Conservation (phyloP, 2,888 invertebrate genomes). For the Electrophaes corylata region DNA sequence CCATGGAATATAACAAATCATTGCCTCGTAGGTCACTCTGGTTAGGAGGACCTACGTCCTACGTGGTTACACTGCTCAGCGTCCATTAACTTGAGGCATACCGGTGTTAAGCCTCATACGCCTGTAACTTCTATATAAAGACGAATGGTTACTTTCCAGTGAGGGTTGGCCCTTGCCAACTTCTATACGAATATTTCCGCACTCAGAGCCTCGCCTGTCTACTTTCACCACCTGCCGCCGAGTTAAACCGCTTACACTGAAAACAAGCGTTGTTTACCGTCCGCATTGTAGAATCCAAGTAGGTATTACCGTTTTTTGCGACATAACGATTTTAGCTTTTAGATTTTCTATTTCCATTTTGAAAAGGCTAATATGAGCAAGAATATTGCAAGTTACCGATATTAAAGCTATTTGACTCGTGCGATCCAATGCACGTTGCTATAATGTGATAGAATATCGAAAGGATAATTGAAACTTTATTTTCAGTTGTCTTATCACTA, state of each 20-base stretch:
- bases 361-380: neutral
- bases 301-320: constrained; percentile 25
- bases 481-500: neutral
- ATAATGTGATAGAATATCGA: neutral
- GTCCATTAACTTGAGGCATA: too few relatives aligned
- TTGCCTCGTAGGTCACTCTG: too few relatives aligned
- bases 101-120: too few relatives aligned
- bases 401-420: neutral
- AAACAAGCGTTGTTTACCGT: constrained; percentile 59
- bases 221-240: constrained; percentile 52
- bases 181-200: constrained; percentile 13
- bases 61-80: too few relatives aligned
- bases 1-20: too few relatives aligned
- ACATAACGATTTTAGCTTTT: constrained; percentile 13
- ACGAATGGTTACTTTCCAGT: neutral
- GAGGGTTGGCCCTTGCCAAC: constrained; percentile 10
- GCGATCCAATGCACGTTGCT: neutral
- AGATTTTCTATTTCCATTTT: constrained; percentile 4
- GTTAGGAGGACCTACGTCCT: too few relatives aligned
- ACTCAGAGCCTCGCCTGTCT: constrained; percentile 59
- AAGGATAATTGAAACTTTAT: neutral
- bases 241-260: constrained; percentile 64
- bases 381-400: constrained; percentile 1
- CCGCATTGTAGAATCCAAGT: constrained; percentile 26
- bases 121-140: neutral